Evolutionary conservation across 1,140 invertebrate genomes (phyloP), one percentile per base, ranked within the genome.

Genomic region (Drosophila busckii): DNA sequence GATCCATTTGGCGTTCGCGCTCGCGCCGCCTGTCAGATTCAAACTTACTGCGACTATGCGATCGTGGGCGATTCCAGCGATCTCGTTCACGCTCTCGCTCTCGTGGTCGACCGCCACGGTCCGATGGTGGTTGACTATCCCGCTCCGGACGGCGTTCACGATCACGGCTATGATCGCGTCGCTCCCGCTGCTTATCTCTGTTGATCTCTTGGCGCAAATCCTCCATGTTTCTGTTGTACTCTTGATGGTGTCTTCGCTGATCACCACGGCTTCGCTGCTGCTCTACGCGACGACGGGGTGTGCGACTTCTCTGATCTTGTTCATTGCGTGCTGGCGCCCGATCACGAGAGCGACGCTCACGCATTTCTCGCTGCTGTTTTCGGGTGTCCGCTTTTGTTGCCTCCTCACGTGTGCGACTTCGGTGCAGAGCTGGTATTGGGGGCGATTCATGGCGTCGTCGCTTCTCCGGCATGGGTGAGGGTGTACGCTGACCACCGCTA

Each of bases 121-220:
- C 61, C 1, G 50, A 3, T 4, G 41, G 40, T 35, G 53, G 56
- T 12, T 52, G 55, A 5, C 25, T 26, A 10, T 69, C 65, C 8
- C 37, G 70, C 2, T 45, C 86, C 70, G 37, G 69, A 2, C 60
- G 52, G 3, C 40, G 32, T 10, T 55, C 70, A 16, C 62, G 59
- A 17, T 84, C 67, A 0, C 70, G 69, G 22, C 84, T 86, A 17
- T 70, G 63, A 4, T 84, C 78, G 26, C 63, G 53, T 35, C 66
- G 37, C 32, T 86, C 84, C 1, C 84, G 66, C 48, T 85, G 78
- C 22, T 87, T 87, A 29, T 87, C 86, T 1, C 86, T 64, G 40
- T 87, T 84, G 10, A 87, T 87, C 61, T 87, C 85, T 29, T 82
- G 64, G 0, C 84, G 61, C 35, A 87, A 45, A 58, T 87, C 86